Percentiles rank a stretch among this genome's conserved stretches.
These are phyloP conservation scores for Lytechinus pictus DNA, from an alignment of 35 echinoderm and acorn worm genomes.

Conservation along the genomic window DNA sequence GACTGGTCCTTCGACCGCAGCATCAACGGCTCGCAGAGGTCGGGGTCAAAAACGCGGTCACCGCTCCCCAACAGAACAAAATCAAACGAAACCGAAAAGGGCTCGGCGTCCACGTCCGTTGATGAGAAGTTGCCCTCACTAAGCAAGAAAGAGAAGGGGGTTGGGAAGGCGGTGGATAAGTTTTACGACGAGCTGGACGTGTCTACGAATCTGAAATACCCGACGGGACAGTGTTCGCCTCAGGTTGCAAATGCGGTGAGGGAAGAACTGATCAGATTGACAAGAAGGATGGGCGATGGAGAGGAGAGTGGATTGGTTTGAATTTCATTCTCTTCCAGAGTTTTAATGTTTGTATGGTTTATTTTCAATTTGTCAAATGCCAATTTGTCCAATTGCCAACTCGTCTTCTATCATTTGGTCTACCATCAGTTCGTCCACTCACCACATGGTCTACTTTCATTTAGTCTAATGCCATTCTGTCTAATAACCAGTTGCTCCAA, in stretches of 20 bases:
- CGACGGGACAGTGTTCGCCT: conserved; percentile 4
- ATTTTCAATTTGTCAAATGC: no score
- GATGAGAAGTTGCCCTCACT: no score
- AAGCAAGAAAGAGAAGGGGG: neutral
- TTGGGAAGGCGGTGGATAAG: conserved; percentile 43
- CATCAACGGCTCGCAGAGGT: neutral
- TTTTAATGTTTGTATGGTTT: no score
- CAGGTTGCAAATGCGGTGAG: conserved; percentile 41
- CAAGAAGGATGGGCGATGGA: conserved; percentile 35
- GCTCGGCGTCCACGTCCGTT: neutral
- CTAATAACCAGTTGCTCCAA: no score
- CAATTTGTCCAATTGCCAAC: no score
- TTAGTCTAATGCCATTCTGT: no score
- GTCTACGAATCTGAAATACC: conserved; percentile 12
- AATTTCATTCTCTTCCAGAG: neutral
- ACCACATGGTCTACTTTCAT: no score
- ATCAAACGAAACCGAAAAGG: neutral
- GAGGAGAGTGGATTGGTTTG: conserved; percentile 35
- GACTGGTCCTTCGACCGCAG: conserved; percentile 33
- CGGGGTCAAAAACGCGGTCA: neutral
- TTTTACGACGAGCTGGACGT: conserved; percentile 41
- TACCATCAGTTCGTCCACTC: no score
- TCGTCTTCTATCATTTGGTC: no score
- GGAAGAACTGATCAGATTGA: conserved; percentile 23
- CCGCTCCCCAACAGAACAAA: neutral